Evolutionary conservation across 2,797 vertebrate species (phyloP), one percentile per base, ranked within the genome.

Genomic region (Halcyon smyrnensis): DNA sequence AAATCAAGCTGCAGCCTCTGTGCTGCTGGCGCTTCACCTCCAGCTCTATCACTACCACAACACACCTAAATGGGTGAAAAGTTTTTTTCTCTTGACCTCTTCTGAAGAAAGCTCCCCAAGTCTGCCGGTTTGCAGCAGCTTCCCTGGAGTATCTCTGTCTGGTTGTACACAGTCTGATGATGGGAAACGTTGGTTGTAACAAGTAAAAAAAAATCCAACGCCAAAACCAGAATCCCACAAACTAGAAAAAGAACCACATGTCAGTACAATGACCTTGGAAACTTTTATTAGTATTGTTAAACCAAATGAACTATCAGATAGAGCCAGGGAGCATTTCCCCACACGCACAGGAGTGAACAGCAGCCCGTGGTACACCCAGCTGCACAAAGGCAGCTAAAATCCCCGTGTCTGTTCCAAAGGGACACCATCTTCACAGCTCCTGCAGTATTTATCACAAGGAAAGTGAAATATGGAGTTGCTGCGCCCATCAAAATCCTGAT

Each of bases 281-380:
- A 56, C 51, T 74, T 95, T 95, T 96, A 95, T 81, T 91, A 8
- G 11, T 4, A 53, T 12, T 36, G 24, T 59, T 81, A 82, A 95
- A 86, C 46, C 48, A 45, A 75, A 65, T 24, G 4, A 78, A 80
- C 37, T 13, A 24, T 19, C 28, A 32, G 48, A 20, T 27, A 37
- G 32, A 45, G 30, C 21, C 2, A 6, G 9, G 28, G 9, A 85
- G 23, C 8, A 27, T 8, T 78, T 65, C 80, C 50, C 60, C 16
- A 21, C 4, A 1, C 4, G 14, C 53, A 20, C 16, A 65, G 23
- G 30, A 65, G 69, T 0, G 1, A 24, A 14, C 41, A 15, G 12
- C 20, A 45, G 27, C 34, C 48, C 0, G 4, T 10, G 41, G 54
- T 2, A n/a, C 17, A 30, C 0, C 7, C 30, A 13, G 50, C 50